phyloP scores from a whole-genome alignment of 2,888 invertebrate species.

The Oxytorus armatus region DNA sequence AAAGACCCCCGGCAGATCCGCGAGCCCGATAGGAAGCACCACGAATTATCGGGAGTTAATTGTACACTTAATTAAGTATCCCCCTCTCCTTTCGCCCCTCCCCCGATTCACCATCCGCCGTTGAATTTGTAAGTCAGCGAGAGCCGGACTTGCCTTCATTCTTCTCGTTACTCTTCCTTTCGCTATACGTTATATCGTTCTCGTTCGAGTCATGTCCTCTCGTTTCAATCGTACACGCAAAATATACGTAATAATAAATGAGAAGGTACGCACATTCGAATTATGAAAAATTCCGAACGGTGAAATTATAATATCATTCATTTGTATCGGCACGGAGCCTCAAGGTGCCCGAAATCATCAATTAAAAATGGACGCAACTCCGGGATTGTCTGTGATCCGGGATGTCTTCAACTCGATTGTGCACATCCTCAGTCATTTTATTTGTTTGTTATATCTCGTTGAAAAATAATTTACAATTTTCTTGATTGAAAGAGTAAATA shows the following conservation, averaged over 20 bases:
- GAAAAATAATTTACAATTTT: background rate
- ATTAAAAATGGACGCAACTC: too few relatives aligned
- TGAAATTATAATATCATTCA: background rate
- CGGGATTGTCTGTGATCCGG: too few relatives aligned
- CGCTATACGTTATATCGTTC: background rate
- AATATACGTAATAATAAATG: too few relatives aligned
- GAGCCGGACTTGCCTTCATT: slow-evolving; percentile 45
- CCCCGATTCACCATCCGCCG: background rate
- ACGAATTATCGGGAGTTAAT: slow-evolving; percentile 79
- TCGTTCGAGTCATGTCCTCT: background rate
- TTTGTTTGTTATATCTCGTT: too few relatives aligned
- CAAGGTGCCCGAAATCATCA: too few relatives aligned
- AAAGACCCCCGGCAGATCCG: slow-evolving; percentile 70
- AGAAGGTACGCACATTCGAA: background rate
- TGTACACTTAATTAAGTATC: slow-evolving; percentile 78
- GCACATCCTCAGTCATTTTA: too few relatives aligned
- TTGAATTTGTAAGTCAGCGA: slow-evolving; percentile 61
- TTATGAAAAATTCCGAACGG: background rate
- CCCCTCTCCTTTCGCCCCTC: slow-evolving; percentile 9
- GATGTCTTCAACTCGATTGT: too few relatives aligned
- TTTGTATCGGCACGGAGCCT: background rate
- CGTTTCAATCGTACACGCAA: background rate
- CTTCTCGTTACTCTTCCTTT: background rate
- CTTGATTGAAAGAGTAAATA: too few relatives aligned
- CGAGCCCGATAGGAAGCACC: slow-evolving; percentile 72